Base-by-base conservation (phyloP, 1,140 invertebrate species). In the Amyelois transitella region DNA sequence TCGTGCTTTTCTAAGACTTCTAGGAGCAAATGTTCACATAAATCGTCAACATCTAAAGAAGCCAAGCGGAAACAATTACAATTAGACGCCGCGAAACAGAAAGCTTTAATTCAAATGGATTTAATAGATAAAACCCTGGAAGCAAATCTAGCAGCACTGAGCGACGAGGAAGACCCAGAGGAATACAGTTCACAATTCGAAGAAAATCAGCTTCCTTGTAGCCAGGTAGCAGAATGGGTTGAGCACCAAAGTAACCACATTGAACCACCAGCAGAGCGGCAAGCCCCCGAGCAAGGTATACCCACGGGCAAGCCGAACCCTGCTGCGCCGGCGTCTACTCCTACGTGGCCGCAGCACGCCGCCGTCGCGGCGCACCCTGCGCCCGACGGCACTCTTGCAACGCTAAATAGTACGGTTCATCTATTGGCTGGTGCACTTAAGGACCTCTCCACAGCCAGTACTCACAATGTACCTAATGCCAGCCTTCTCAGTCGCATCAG, bases 71-170 rank as follows among this genome's bases (percentile, higher is more conserved):
- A 43, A 20, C n/a, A 25, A 22, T 17, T 53, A 43, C 14, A 45
- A n/a, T 43, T 53, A 22, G 52, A 53, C 24, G 52, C 52, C n/a
- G 51, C 51, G 25, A 10, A 28, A 18, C 18, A 53, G 47, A 47
- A 53, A 43, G 43, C 52, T 45, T 18, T 8, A 14, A 24, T 53
- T 12, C 52, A 47, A 47, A 53, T 53, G 52, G 52, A 53, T 6
- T 17, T 53, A 8, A 45, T 53, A 2, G 21, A 53, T 3, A 53
- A 53, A 28, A 24, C 10, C 7, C 52, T 53, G 14, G 43, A 53
- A 17, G 43, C 52, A 6, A 43, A 53, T 45, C 17, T 53, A 25
- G 52, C 52, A 5, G 52, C n/a, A 17, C 14, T 45, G 12, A 21
- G 47, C 1, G 52, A 53, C 1, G 32, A 53, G 47, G 45, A 45